phyloP scores from a whole-genome alignment of 2,797 vertebrate genomes.

The Loriculus beryllinus region DNA sequence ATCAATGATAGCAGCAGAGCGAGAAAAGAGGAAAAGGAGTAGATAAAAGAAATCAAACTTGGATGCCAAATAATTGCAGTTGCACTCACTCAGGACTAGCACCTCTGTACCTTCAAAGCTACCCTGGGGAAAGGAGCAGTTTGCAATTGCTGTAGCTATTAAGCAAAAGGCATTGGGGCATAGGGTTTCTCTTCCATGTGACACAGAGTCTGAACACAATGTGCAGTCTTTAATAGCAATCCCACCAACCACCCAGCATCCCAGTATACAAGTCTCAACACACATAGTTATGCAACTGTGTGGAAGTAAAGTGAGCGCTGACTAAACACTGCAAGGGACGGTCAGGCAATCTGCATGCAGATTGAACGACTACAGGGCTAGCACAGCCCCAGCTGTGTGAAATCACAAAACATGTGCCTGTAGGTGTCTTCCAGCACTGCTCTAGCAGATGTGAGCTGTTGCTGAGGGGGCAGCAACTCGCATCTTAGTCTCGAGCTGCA shows the following conservation, averaged over 20 bases:
- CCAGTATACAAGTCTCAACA: background rate
- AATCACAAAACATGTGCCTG: background rate
- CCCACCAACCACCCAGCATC: background rate
- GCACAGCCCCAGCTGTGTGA: fast-evolving
- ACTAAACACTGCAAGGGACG: background rate
- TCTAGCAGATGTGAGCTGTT: background rate
- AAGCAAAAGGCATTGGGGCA: background rate
- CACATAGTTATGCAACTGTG: fast-evolving
- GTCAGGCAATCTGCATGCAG: background rate
- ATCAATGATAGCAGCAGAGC: background rate
- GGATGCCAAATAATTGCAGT: background rate
- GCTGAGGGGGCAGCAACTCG: background rate
- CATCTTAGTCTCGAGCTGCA: background rate
- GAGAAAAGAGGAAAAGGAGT: background rate
- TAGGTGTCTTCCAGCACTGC: background rate
- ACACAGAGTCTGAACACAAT: background rate
- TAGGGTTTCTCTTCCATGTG: background rate
- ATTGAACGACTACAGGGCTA: background rate
- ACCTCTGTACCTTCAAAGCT: background rate
- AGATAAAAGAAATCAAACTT: background rate
- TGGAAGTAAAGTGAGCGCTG: background rate
- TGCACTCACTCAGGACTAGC: background rate
- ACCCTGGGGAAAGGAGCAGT: background rate
- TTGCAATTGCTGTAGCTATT: background rate
- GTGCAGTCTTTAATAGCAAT: background rate